phyloP scores from a whole-genome alignment of 2,113 vertebrate genomes.

The Macroglossus sobrinus region DNA sequence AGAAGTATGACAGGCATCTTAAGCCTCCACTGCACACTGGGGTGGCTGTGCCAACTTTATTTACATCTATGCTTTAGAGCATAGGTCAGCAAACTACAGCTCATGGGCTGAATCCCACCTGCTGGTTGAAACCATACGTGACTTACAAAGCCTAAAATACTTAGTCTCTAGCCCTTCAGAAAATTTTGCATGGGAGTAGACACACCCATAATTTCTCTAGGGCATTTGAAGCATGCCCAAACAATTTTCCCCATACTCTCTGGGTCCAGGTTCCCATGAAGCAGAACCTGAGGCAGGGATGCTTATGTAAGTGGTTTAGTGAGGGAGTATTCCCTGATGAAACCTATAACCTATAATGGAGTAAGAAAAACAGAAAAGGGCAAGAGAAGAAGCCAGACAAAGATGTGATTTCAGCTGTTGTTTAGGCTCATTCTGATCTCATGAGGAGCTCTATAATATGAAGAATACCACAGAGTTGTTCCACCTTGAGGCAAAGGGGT shows the following conservation, averaged over 20 bases:
- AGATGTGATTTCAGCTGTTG: not conserved
- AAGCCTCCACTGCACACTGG: not conserved
- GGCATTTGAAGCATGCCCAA: not conserved
- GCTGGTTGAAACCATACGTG: not conserved
- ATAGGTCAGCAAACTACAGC: not conserved
- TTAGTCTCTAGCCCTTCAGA: not conserved
- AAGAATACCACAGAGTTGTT: not conserved
- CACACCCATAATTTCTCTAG: not conserved
- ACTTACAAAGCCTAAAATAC: not conserved
- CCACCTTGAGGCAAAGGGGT: not conserved
- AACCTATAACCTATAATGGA: not conserved
- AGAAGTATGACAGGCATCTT: not conserved
- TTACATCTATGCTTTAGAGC: not conserved
- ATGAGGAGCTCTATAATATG: not conserved
- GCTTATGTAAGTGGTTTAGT: not conserved
- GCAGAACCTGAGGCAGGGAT: not conserved
- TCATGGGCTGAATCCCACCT: not conserved
- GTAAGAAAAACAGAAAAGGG: not conserved
- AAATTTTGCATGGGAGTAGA: not conserved
- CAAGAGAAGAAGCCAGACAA: not conserved
- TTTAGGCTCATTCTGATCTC: not conserved
- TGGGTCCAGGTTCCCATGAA: not conserved
- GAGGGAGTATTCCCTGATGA: not conserved
- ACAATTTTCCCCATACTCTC: not conserved
- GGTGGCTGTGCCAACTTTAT: not conserved